These are phyloP conservation scores for Anguilla japonica DNA, from an alignment of 2,113 vertebrate genomes.

Conservation along the genomic window DNA sequence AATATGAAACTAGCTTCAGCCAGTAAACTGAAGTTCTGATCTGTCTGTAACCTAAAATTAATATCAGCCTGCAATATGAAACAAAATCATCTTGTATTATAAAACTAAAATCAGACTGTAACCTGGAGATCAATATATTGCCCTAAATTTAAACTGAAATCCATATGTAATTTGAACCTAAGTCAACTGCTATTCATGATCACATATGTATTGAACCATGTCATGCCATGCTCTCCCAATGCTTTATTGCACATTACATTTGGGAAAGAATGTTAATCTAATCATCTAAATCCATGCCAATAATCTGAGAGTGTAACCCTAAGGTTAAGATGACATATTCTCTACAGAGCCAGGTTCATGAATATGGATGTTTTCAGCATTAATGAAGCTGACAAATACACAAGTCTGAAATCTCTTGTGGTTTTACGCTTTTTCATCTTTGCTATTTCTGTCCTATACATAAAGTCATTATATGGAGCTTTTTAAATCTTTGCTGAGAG, in stretches of 20 bases:
- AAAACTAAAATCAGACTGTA: constrained; percentile 6
- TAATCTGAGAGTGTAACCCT: background rate
- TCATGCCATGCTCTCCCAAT: background rate
- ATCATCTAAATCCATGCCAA: background rate
- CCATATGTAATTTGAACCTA: background rate
- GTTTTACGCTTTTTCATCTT: constrained; percentile 8
- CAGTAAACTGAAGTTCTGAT: constrained; percentile 3
- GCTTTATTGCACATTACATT: background rate
- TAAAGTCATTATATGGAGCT: background rate
- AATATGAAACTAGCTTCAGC: constrained; percentile 48
- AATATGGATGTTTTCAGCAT: constrained; percentile 10
- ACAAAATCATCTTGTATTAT: constrained; percentile 41
- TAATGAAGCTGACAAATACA: constrained; percentile 15
- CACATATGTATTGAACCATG: background rate
- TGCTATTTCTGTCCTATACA: constrained; percentile 15
- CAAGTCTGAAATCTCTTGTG: constrained; percentile 16
- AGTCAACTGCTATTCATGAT: background rate
- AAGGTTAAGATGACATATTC: background rate
- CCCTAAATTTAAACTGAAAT: background rate
- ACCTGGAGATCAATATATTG: background rate
- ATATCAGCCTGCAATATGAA: constrained; percentile 40
- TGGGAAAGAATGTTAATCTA: background rate
- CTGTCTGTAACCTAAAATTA: constrained; percentile 49
- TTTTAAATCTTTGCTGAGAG: background rate
- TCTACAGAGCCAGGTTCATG: constrained; percentile 13